Percentiles rank a stretch among this genome's conserved stretches.
Evolutionary conservation across 2,888 invertebrate species (phyloP).

Genomic region (Melanotus villosus): DNA sequence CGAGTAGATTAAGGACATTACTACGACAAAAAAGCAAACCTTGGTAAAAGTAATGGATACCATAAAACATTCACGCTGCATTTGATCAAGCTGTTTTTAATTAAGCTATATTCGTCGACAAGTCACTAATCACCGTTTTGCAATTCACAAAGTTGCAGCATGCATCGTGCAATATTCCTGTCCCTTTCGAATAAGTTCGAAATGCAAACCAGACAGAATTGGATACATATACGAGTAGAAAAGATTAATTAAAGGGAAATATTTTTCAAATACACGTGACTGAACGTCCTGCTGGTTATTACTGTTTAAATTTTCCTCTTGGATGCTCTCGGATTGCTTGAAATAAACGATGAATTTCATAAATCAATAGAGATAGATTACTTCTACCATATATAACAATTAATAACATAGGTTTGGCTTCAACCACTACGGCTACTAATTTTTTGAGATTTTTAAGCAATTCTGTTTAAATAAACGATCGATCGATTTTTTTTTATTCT

Average conservation of each 20-base stretch:
- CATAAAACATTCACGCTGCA: slow-evolving; percentile 56
- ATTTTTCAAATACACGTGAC: slow-evolving; percentile 15
- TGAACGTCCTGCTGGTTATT: slow-evolving; percentile 40
- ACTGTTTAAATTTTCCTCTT: slow-evolving; percentile 45
- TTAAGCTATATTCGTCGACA: slow-evolving; percentile 53
- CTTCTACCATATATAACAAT: background rate
- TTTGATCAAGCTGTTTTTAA: slow-evolving; percentile 55
- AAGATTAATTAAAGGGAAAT: slow-evolving; percentile 1
- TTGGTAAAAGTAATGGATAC: slow-evolving; percentile 46
- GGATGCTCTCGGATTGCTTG: slow-evolving; percentile 42
- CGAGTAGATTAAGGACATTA: slow-evolving; percentile 24
- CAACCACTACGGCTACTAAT: too few relatives aligned
- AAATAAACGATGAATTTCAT: slow-evolving; percentile 52
- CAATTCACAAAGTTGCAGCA: slow-evolving; percentile 14
- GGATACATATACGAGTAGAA: background rate
- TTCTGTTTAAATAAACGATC: background rate
- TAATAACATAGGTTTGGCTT: slow-evolving; percentile 4
- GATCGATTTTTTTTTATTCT: background rate
- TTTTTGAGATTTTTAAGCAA: background rate
- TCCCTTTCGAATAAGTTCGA: background rate
- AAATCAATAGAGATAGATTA: slow-evolving; percentile 53
- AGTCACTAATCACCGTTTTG: slow-evolving; percentile 51
- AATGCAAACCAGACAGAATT: background rate
- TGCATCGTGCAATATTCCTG: background rate
- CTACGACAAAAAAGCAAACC: slow-evolving; percentile 27